These are phyloP conservation scores for Talpa occidentalis DNA, from an alignment of 2,113 vertebrate species.

Conservation along the genomic window DNA sequence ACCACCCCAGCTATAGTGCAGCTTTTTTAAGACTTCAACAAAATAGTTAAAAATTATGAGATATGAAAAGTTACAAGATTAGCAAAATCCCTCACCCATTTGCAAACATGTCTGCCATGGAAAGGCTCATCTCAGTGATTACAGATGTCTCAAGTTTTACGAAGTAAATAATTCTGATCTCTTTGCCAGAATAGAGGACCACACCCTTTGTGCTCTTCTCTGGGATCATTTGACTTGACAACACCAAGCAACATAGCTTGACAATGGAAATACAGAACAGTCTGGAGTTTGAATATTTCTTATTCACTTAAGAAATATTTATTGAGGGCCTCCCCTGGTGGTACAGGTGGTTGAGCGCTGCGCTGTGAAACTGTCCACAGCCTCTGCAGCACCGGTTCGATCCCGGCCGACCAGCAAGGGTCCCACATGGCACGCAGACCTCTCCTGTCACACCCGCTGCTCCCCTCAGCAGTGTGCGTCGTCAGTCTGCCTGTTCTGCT, in stretches of 20 bases:
- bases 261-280: not conserved
- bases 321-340: no score
- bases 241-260: not conserved
- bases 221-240: not conserved
- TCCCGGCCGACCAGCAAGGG: no score
- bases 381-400: no score
- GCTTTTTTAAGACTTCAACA: not conserved
- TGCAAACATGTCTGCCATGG: not conserved
- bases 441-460: no score
- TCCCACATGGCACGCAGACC: no score
- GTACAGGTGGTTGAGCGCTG: no score
- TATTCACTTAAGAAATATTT: not conserved
- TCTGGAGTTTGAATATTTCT: not conserved
- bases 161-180: not conserved
- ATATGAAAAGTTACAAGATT: not conserved
- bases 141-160: not conserved
- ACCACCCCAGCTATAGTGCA: not conserved
- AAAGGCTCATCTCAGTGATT: not conserved
- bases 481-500: no score
- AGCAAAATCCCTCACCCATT: not conserved
- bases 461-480: no score
- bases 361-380: no score
- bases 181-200: not conserved
- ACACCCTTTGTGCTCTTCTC: not conserved
- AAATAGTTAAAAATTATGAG: not conserved